These are phyloP conservation scores for Todus mexicanus DNA, from an alignment of 2,797 vertebrate species.

Conservation along the genomic window DNA sequence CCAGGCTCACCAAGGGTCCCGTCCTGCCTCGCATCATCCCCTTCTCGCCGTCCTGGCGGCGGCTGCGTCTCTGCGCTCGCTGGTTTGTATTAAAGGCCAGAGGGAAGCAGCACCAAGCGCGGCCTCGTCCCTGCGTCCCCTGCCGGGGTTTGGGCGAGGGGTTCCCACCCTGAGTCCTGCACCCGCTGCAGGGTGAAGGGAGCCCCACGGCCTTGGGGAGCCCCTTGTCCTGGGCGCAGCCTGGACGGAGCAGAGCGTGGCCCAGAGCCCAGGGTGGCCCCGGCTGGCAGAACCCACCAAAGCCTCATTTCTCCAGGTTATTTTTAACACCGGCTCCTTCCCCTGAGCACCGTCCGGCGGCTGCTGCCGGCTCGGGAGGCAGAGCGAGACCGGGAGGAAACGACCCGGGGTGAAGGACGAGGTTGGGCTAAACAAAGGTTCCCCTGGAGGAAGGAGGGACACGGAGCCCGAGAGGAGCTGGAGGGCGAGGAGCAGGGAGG, in stretches of 20 bases:
- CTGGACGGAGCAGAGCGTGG: neutral
- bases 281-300: neutral
- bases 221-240: neutral
- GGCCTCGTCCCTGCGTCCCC: neutral
- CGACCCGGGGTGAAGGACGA: neutral
- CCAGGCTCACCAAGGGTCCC: neutral
- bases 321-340: neutral
- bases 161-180: neutral
- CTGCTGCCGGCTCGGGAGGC: neutral
- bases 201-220: neutral
- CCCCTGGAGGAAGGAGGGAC: neutral
- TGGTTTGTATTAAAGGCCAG: neutral
- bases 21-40: fast-evolving
- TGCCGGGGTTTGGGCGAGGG: neutral
- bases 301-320: neutral
- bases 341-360: neutral
- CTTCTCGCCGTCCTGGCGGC: fast-evolving
- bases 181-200: neutral
- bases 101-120: neutral
- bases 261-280: neutral
- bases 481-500: neutral
- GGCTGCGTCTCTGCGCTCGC: fast-evolving
- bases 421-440: neutral
- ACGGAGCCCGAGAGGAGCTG: neutral
- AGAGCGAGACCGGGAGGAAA: neutral